Percentiles rank a stretch among this genome's conserved stretches.
Evolutionary conservation across 1,140 invertebrate species (phyloP).

Genomic region (Caenorhabditis brenneri): DNA sequence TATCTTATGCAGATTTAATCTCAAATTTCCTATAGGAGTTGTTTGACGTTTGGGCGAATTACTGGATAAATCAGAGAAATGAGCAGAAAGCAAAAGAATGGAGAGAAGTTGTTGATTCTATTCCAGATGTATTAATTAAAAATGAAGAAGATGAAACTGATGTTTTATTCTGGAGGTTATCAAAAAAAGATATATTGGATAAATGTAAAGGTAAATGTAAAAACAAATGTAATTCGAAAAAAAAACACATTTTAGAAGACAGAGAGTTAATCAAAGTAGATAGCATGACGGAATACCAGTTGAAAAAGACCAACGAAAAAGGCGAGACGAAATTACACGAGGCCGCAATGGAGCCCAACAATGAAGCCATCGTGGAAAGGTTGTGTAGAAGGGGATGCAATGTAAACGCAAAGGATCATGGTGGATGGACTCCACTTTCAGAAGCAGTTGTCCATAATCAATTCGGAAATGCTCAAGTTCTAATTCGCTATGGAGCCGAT

Average conservation of each 20-base stretch:
- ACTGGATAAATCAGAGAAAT: neutral
- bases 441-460: conserved; percentile 20
- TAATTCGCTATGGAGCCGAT: conserved; percentile 19
- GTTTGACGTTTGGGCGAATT: neutral
- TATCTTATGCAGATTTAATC: neutral
- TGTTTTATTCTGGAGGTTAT: neutral
- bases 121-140: neutral
- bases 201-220: neutral
- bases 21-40: neutral
- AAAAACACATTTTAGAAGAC: neutral
- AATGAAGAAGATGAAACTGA: conserved; percentile 7
- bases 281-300: neutral
- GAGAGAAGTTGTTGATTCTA: neutral
- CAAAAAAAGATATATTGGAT: neutral
- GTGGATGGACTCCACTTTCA: conserved; percentile 32
- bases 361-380: neutral
- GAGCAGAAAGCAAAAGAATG: neutral
- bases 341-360: neutral
- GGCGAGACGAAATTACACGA: neutral
- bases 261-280: neutral
- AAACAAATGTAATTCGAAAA: too few relatives aligned
- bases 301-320: neutral
- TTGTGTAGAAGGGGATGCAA: neutral
- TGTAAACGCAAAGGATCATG: neutral
- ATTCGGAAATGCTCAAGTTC: neutral